A percentile compares a stretch with the other conserved stretches of the same genome.
Conservation (phyloP, 2,113 vertebrate genomes). For the pig (Sus scrofa) region DNA sequence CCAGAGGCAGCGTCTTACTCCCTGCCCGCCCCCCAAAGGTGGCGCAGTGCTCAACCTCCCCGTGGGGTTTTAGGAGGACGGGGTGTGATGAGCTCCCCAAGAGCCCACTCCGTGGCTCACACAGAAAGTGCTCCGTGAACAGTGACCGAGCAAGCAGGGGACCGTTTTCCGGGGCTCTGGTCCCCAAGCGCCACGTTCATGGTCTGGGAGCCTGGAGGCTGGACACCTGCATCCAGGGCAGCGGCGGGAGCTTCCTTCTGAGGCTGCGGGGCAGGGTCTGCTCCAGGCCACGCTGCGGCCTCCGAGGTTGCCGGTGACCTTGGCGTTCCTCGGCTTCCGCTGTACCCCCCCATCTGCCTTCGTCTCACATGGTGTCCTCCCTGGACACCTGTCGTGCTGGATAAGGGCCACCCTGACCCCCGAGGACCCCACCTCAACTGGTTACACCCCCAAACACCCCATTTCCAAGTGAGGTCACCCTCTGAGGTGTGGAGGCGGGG, state of each 20-base stretch:
- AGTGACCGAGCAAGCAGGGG: not conserved
- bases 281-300: too few species aligned
- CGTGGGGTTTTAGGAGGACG: not conserved
- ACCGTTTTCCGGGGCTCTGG: not conserved
- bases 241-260: not conserved
- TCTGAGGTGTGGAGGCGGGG: not conserved
- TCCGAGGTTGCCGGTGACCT: not conserved
- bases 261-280: not conserved
- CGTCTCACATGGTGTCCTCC: not conserved
- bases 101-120: not conserved
- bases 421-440: fast-evolving
- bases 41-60: too few species aligned
- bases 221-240: too few species aligned
- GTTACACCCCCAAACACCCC: not conserved
- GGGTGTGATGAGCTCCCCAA: not conserved
- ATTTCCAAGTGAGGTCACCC: not conserved
- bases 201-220: too few species aligned
- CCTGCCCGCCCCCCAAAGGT: too few species aligned
- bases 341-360: not conserved
- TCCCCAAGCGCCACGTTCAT: too few species aligned
- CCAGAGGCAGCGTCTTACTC: not conserved
- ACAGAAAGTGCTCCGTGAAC: not conserved
- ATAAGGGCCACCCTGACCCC: not conserved
- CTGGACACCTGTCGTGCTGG: not conserved
- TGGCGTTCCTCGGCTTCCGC: too few species aligned